These are phyloP conservation scores for Ptychadena robeensis DNA, from an alignment of 2,797 vertebrate genomes.

Conservation along the genomic window DNA sequence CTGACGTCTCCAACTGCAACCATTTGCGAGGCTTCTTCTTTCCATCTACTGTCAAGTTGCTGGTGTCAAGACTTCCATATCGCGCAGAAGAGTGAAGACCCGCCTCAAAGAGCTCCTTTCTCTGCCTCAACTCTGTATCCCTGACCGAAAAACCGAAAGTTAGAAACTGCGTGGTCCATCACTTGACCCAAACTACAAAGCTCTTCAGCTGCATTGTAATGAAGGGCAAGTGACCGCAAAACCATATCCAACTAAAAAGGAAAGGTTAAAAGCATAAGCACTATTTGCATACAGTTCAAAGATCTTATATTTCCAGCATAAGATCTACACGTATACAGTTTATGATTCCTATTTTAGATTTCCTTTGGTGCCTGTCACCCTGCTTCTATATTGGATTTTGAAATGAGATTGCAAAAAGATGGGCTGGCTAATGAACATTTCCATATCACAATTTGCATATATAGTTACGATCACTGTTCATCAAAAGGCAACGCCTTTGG, in stretches of 20 bases:
- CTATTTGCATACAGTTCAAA: background rate
- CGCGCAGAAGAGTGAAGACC: slow-evolving; percentile 93
- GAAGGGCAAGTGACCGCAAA: slow-evolving; percentile 31
- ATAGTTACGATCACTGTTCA: slow-evolving; percentile 58
- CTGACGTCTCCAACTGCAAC: slow-evolving; percentile 93
- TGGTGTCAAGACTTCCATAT: slow-evolving; percentile 89
- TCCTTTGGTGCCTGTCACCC: background rate
- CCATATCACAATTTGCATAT: slow-evolving; percentile 62
- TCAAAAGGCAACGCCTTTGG: slow-evolving; percentile 69
- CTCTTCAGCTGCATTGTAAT: slow-evolving; percentile 35
- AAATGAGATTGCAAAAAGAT: background rate
- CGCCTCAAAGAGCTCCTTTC: slow-evolving; percentile 91
- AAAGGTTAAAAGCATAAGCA: background rate
- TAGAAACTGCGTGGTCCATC: slow-evolving; percentile 2
- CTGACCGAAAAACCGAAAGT: slow-evolving; percentile 70
- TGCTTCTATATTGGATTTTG: background rate
- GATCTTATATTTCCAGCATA: no score
- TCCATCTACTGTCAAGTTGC: slow-evolving; percentile 78
- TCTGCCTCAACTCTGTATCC: slow-evolving; percentile 96
- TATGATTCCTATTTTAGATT: background rate
- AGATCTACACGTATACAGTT: background rate
- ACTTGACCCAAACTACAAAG: slow-evolving; percentile 35
- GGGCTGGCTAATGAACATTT: slow-evolving; percentile 57
- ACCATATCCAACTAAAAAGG: background rate
- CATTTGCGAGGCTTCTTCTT: slow-evolving; percentile 97